Base-by-base conservation (phyloP, 2,888 invertebrate species). In the Hoplodrina blanda region DNA sequence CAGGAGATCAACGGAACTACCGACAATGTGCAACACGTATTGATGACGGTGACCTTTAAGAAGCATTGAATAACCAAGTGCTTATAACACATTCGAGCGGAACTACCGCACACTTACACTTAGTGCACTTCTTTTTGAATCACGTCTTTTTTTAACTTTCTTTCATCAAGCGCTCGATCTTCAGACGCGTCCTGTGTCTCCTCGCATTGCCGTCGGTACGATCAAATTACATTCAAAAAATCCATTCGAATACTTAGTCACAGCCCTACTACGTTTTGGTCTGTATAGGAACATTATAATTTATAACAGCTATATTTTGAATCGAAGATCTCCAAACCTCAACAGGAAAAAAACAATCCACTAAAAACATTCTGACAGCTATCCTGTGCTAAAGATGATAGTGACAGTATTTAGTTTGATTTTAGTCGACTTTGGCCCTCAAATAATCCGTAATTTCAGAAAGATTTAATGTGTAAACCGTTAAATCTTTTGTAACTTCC, bases 151-250 rank as follows among this genome's bases (percentile, higher is more conserved):
- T 46, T 25, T 66, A 46, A 60, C 62, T 63, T n/a, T 17, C 8
- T 19, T 25, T 37, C 55, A 60, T 56, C 54, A 55, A 55, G 76
- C 63, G 52, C 33, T 20, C 17, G 46, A 62, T 57, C 61, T 62
- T 10, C 62, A 62, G 69, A 60, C 81, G 69, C 60, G 81, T 76
- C 30, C 55, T 62, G 44, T 41, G 41, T 20, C 55, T 62, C n/a
- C 30, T 30, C 50, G 33, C 33, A 30, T 50, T 41, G 25, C 57
- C 62, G 57, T 49, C 54, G 53, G 37, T 25, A 15, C 57, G 53
- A 81, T 63, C 53, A 46, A 80, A 78, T 81, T 69, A 62, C 59
- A 65, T 68, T 64, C 13, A 50, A 80, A 59, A 65, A 69, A 46
- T 63, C 44, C 19, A n/a, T 57, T 33, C 33, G 53, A 64, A 52